These are phyloP conservation scores for Lepidonotus clava DNA, from an alignment of 2,888 invertebrate genomes.

Conservation along the genomic window DNA sequence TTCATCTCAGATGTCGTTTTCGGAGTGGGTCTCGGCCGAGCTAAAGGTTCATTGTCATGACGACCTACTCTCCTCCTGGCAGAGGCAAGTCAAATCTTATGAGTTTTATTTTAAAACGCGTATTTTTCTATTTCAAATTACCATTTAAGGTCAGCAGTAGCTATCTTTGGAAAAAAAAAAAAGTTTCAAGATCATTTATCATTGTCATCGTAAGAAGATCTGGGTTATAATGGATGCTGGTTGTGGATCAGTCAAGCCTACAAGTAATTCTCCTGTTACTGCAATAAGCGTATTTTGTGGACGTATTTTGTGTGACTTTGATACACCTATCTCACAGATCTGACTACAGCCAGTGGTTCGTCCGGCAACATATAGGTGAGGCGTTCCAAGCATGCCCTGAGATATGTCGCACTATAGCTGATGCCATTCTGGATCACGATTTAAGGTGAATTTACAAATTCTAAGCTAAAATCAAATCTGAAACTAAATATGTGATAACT, in stretches of 20 bases:
- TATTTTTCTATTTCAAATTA: background rate
- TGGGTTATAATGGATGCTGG: background rate
- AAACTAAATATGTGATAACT: too few relatives aligned
- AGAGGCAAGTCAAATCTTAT: background rate
- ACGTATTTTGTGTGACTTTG: too few relatives aligned
- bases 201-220: background rate
- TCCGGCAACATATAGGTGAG: background rate
- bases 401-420: background rate
- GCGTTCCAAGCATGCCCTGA: background rate
- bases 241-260: background rate
- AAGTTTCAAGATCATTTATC: background rate
- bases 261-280: too few relatives aligned
- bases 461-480: too few relatives aligned
- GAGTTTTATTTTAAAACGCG: background rate
- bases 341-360: conserved; percentile 11
- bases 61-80: conserved; percentile 20
- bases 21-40: conserved; percentile 18
- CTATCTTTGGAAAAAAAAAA: background rate
- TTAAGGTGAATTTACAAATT: background rate
- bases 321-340: background rate
- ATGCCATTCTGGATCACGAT: background rate
- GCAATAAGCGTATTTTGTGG: too few relatives aligned
- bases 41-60: conserved; percentile 24
- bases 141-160: background rate
- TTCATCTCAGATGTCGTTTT: background rate